phyloP scores from a whole-genome alignment of 2,888 invertebrate species.

The Drosophila ustulata region DNA sequence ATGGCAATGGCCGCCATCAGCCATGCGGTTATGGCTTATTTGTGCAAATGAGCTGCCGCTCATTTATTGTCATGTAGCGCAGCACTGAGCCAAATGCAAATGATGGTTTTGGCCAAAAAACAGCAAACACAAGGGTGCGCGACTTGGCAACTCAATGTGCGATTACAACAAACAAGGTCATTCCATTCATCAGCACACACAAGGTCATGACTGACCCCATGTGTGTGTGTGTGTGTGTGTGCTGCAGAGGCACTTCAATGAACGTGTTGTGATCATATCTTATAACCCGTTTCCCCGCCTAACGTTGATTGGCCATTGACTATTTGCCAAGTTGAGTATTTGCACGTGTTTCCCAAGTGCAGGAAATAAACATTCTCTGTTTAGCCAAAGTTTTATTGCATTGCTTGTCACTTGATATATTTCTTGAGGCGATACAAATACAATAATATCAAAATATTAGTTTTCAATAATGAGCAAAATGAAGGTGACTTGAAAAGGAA shows the following conservation, averaged over 20 bases:
- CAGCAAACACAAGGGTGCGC: constrained; percentile 8
- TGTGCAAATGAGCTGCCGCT: constrained; percentile 78
- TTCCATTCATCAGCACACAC: constrained; percentile 16
- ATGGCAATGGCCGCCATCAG: constrained; percentile 59
- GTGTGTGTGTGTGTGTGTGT: constrained; percentile 3
- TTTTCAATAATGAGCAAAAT: too few species aligned
- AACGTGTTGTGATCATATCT: not conserved
- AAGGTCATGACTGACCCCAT: constrained; percentile 29
- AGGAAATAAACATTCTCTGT: not conserved
- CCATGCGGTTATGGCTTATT: constrained; percentile 76
- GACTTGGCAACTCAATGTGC: constrained; percentile 9
- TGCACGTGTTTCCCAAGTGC: not conserved
- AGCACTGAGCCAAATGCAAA: constrained; percentile 67
- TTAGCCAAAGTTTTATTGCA: not conserved
- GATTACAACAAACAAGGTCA: constrained; percentile 53
- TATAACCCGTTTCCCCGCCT: not conserved
- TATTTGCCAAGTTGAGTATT: not conserved
- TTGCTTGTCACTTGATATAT: not conserved
- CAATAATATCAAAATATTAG: too few species aligned
- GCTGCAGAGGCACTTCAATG: not conserved
- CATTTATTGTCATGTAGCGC: constrained; percentile 68
- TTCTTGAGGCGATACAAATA: too few species aligned
- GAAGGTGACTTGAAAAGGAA: too few species aligned
- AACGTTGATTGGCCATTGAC: constrained; percentile 11
- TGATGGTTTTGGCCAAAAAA: constrained; percentile 55